A percentile compares a stretch with the other conserved stretches of the same genome.
Evolutionary conservation across 2,888 invertebrate genomes (phyloP).

Genomic region (Zaprionus obscuricornis): DNA sequence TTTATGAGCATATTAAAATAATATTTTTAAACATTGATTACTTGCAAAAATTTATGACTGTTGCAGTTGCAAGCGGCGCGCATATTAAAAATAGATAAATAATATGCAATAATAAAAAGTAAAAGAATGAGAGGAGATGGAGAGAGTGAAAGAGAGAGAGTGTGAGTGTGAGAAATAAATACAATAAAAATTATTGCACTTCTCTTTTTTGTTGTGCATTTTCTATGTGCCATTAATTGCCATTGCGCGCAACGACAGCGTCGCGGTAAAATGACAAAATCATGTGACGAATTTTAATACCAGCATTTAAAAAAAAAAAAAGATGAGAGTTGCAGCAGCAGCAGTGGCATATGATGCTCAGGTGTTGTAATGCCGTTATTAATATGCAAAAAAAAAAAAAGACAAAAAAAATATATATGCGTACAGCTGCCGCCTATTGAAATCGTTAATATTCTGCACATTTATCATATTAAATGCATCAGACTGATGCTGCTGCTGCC

Average conservation of each 20-base stretch:
- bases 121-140: neutral
- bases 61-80: slow-evolving; percentile 42
- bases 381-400: slow-evolving; percentile 7
- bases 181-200: too few species aligned
- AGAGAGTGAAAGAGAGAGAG: too few species aligned
- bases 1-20: neutral
- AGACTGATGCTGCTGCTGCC: slow-evolving; percentile 37
- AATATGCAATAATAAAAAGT: slow-evolving; percentile 9
- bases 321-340: slow-evolving; percentile 19
- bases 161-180: too few species aligned
- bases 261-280: slow-evolving; percentile 34
- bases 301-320: slow-evolving; percentile 52
- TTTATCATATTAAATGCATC: slow-evolving; percentile 63
- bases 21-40: neutral
- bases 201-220: neutral
- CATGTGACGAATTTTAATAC: slow-evolving; percentile 63
- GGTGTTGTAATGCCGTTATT: slow-evolving; percentile 35
- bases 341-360: slow-evolving; percentile 12
- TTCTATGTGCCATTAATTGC: slow-evolving; percentile 48
- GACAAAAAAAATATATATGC: slow-evolving; percentile 23
- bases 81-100: slow-evolving; percentile 40
- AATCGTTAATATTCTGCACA: slow-evolving; percentile 49
- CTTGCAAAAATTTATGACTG: slow-evolving; percentile 20
- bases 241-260: slow-evolving; percentile 2
- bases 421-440: slow-evolving; percentile 31